Conservation (phyloP, 2,888 invertebrate genomes). For the Drosophila kambysellisi region DNA sequence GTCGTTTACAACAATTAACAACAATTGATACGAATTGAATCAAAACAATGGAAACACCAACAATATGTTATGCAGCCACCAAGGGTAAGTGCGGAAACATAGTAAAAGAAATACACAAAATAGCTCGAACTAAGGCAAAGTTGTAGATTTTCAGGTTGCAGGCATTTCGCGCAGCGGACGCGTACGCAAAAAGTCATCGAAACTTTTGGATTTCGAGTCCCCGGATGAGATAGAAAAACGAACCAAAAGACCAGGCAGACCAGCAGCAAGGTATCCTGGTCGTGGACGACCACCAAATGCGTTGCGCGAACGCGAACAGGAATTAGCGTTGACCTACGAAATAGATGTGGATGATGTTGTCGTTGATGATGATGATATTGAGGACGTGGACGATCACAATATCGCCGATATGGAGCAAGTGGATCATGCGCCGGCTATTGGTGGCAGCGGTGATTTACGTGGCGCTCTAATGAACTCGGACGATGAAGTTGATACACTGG, state of each 20-base stretch:
- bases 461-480: constrained; percentile 69
- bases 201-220: constrained; percentile 96
- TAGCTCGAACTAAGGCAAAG: constrained; percentile 4
- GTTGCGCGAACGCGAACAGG: constrained; percentile 48
- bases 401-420: constrained; percentile 32
- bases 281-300: constrained; percentile 69
- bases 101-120: background rate
- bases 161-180: constrained; percentile 95
- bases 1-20: constrained; percentile 55
- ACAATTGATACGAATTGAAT: constrained; percentile 28
- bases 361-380: constrained; percentile 28
- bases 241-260: constrained; percentile 47
- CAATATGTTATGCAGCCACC: constrained; percentile 16
- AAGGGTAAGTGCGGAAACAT: constrained; percentile 32
- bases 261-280: constrained; percentile 51
- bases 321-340: constrained; percentile 44
- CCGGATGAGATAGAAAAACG: constrained; percentile 91
- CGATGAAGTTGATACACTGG: constrained; percentile 81
- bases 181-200: constrained; percentile 97
- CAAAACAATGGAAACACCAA: constrained; percentile 54
- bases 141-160: constrained; percentile 91
- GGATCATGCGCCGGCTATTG: constrained; percentile 16
- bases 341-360: constrained; percentile 34
- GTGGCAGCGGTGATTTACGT: constrained; percentile 25
- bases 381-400: constrained; percentile 25